A percentile compares a stretch with the other conserved stretches of the same genome.
phyloP scores from a whole-genome alignment of 2,888 invertebrate species.

The Cloeon dipterum region DNA sequence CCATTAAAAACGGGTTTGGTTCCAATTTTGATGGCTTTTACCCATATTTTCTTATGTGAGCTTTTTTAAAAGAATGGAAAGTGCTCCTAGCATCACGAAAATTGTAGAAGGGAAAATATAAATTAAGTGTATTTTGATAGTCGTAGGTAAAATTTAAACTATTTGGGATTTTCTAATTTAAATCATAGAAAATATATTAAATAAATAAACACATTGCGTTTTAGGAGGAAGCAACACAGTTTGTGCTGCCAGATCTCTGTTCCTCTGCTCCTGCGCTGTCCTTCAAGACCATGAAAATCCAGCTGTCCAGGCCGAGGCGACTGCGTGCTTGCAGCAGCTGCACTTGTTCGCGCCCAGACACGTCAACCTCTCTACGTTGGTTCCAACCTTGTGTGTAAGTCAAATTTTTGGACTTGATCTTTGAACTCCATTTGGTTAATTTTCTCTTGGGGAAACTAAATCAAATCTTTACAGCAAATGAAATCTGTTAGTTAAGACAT shows the following conservation, averaged over 20 bases:
- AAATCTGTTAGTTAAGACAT: no score
- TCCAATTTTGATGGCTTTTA: no score
- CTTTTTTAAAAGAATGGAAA: no score
- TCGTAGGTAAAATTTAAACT: background rate
- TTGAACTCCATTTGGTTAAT: background rate
- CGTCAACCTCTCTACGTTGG: slow-evolving; percentile 76
- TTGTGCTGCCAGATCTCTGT: slow-evolving; percentile 55
- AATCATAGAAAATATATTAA: background rate
- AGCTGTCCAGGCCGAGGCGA: slow-evolving; percentile 84
- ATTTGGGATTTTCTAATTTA: background rate
- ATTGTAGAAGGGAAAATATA: no score
- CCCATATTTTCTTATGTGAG: no score
- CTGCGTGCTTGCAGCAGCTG: slow-evolving; percentile 87
- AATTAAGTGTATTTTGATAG: no score
- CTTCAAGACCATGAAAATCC: slow-evolving; percentile 78
- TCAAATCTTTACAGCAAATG: background rate
- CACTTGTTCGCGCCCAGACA: slow-evolving; percentile 93
- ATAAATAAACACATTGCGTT: slow-evolving; percentile 2
- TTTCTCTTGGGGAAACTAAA: background rate
- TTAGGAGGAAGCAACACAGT: slow-evolving; percentile 48
- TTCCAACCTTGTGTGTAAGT: slow-evolving; percentile 80
- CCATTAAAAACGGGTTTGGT: no score
- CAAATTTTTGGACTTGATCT: no score
- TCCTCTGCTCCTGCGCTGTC: slow-evolving; percentile 81
- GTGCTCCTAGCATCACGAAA: no score